Percentiles rank a stretch among this genome's conserved stretches.
Evolutionary conservation across 2,888 invertebrate species (phyloP).

Genomic region (Latrodectus elegans): DNA sequence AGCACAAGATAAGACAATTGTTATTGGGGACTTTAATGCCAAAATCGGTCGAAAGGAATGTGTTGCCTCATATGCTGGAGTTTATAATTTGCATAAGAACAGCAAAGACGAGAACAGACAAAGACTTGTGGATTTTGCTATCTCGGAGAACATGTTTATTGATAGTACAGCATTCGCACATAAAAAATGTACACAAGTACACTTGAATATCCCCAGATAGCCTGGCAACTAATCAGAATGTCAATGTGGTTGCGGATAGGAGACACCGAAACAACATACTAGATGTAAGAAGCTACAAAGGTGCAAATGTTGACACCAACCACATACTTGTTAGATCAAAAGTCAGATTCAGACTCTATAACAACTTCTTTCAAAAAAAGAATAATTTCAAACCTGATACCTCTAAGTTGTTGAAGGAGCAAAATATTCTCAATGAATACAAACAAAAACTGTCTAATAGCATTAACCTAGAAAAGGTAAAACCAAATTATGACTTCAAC

Average conservation of each 20-base stretch:
- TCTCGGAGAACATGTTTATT: background rate
- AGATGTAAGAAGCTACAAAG: constrained; percentile 13
- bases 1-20: background rate
- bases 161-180: constrained; percentile 18
- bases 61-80: no score
- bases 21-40: no score
- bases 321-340: background rate
- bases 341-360: background rate
- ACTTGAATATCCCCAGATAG: constrained; percentile 9
- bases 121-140: constrained; percentile 14
- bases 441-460: background rate
- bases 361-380: background rate
- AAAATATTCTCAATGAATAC: constrained; percentile 8
- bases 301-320: constrained; percentile 18
- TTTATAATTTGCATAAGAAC: background rate
- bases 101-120: constrained; percentile 5
- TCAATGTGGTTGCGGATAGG: constrained; percentile 20
- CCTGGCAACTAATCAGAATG: constrained; percentile 17
- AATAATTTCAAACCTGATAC: background rate
- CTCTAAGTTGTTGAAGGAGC: background rate
- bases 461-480: no score
- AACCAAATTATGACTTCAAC: no score
- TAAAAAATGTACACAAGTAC: constrained; percentile 10
- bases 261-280: constrained; percentile 10
- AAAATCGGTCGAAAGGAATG: no score